phyloP scores from a whole-genome alignment of 2,888 invertebrate genomes.

The Rotaria macrura region DNA sequence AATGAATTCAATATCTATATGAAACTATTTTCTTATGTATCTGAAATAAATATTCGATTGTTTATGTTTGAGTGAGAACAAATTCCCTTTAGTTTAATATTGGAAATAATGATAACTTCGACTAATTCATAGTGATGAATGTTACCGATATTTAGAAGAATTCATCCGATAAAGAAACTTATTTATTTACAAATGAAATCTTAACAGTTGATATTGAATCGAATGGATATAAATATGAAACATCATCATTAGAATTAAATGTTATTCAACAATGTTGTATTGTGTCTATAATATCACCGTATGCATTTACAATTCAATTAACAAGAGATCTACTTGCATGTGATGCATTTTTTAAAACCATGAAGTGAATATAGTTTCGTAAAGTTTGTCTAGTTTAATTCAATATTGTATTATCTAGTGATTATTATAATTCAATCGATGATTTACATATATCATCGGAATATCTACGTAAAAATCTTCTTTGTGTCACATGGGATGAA shows the following conservation, averaged over 20 bases:
- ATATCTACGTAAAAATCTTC: not conserved
- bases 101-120: too few relatives aligned
- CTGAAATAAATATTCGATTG: too few relatives aligned
- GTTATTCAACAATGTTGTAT: not conserved
- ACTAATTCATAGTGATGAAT: too few relatives aligned
- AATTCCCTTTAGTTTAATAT: too few relatives aligned
- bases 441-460: not conserved
- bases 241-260: not conserved
- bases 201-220: not conserved
- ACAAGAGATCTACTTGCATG: not conserved
- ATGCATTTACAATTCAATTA: conserved; percentile 18
- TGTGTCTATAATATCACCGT: not conserved
- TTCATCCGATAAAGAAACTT: not conserved
- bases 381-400: not conserved
- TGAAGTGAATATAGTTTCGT: not conserved
- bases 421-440: not conserved
- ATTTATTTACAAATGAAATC: not conserved
- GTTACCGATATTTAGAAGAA: not conserved
- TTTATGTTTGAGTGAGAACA: too few relatives aligned
- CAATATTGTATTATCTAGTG: not conserved
- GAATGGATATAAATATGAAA: not conserved
- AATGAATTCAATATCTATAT: too few relatives aligned
- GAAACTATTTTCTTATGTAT: too few relatives aligned
- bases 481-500: not conserved
- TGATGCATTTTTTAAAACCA: not conserved